These are phyloP conservation scores for Perithous albicinctus DNA, from an alignment of 2,888 invertebrate genomes.

Conservation along the genomic window DNA sequence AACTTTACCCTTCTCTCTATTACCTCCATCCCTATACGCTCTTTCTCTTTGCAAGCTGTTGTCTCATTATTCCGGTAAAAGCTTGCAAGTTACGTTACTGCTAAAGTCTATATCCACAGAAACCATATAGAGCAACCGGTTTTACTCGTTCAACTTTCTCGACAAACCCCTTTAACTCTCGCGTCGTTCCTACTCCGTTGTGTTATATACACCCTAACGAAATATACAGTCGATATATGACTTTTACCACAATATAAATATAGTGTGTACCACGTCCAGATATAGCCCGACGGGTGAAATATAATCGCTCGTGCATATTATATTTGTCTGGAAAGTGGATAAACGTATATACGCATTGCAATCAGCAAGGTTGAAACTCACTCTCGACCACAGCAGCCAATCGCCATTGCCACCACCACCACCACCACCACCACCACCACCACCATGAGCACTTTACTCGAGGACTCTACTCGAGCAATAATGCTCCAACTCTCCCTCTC, in stretches of 20 bases:
- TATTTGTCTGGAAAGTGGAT: conserved; percentile 42
- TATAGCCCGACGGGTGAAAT: background rate
- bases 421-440: background rate
- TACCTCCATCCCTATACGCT: background rate
- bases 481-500: conserved; percentile 36
- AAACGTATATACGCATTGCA: conserved; percentile 32
- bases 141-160: background rate
- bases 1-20: conserved; percentile 31
- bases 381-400: conserved; percentile 6
- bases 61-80: conserved; percentile 4
- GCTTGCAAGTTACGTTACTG: conserved; percentile 21
- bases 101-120: conserved; percentile 4
- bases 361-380: conserved; percentile 26
- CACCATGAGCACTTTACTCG: too few species aligned
- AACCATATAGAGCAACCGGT: background rate
- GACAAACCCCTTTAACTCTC: background rate
- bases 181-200: background rate
- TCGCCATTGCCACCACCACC: conserved; percentile 1
- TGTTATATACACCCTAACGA: conserved; percentile 4
- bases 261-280: background rate
- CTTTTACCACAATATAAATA: background rate
- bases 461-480: conserved; percentile 36
- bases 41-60: conserved; percentile 6
- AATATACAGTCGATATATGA: background rate
- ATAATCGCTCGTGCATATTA: conserved; percentile 24